A percentile compares a stretch with the other conserved stretches of the same genome.
phyloP scores from a whole-genome alignment of 92 coral and sea anemone genomes.

The Zoanthus gigantus region DNA sequence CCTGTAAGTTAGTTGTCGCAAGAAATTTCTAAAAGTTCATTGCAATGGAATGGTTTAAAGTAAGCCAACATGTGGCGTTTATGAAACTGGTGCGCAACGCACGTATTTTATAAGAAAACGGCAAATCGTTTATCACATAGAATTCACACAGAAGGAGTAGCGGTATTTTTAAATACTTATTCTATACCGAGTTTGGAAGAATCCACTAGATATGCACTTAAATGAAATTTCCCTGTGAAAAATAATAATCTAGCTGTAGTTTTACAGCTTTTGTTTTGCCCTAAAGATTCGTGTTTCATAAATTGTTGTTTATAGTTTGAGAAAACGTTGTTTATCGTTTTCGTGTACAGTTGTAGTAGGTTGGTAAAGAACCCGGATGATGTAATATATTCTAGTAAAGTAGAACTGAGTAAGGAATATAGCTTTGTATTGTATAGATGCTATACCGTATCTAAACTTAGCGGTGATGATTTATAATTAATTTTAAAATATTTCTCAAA shows the following conservation, averaged over 20 bases:
- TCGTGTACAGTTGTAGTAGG: neutral
- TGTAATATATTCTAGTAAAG: neutral
- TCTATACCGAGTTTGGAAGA: neutral
- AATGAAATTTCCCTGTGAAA: slow-evolving; percentile 46
- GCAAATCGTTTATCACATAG: neutral
- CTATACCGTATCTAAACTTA: neutral
- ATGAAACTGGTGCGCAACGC: slow-evolving; percentile 50
- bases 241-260: slow-evolving; percentile 22
- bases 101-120: slow-evolving; percentile 9
- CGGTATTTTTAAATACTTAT: neutral
- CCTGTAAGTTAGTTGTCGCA: slow-evolving; percentile 52
- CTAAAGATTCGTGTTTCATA: slow-evolving; percentile 11
- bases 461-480: neutral
- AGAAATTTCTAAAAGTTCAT: slow-evolving; percentile 64
- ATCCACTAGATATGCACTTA: neutral
- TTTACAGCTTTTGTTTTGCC: slow-evolving; percentile 39
- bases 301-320: neutral
- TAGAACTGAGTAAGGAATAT: neutral
- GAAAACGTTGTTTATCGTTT: slow-evolving; percentile 14
- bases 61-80: slow-evolving; percentile 69
- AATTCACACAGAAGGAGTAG: neutral
- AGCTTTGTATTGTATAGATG: neutral
- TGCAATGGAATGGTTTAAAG: slow-evolving; percentile 82
- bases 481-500: neutral
- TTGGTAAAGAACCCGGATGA: neutral